phyloP scores from a whole-genome alignment of 2,113 vertebrate genomes.

The Poeciliopsis retropinna region DNA sequence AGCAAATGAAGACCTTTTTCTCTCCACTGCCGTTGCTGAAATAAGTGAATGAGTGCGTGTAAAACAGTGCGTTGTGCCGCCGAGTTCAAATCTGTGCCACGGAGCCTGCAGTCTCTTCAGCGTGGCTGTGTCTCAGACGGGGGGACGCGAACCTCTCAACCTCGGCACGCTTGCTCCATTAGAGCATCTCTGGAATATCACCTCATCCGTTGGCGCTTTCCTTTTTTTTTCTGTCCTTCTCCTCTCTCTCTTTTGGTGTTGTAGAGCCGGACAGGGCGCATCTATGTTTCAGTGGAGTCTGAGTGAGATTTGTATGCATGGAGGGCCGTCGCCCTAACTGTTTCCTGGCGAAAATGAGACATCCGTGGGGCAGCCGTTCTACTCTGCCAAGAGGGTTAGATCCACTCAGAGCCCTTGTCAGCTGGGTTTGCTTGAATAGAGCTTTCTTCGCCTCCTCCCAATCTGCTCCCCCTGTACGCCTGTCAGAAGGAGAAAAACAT shows the following conservation, averaged over 20 bases:
- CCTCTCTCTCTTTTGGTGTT: slow-evolving; percentile 48
- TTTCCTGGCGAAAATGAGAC: slow-evolving; percentile 75
- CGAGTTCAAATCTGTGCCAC: slow-evolving; percentile 2
- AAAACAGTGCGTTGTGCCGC: background rate
- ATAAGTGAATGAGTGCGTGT: background rate
- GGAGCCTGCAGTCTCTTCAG: slow-evolving; percentile 43
- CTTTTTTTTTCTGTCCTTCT: too few relatives aligned
- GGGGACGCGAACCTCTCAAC: slow-evolving; percentile 36
- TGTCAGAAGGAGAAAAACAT: slow-evolving; percentile 58
- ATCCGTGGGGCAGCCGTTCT: slow-evolving; percentile 71
- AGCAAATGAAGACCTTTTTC: background rate
- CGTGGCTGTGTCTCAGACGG: slow-evolving; percentile 44
- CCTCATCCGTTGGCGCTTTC: slow-evolving; percentile 29
- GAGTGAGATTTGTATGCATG: slow-evolving; percentile 72
- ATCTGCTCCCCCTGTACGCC: slow-evolving; percentile 8
- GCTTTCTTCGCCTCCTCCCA: slow-evolving; percentile 58
- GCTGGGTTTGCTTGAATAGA: slow-evolving; percentile 75
- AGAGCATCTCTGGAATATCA: slow-evolving; percentile 60
- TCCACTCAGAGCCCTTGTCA: slow-evolving; percentile 67
- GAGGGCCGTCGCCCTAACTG: slow-evolving; percentile 57
- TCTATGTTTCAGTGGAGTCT: slow-evolving; percentile 65
- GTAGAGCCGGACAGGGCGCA: slow-evolving; percentile 39
- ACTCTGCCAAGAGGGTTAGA: slow-evolving; percentile 70
- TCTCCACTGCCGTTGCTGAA: background rate
- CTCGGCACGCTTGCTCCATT: slow-evolving; percentile 62